Percentiles rank a stretch among this genome's conserved stretches.
phyloP scores from a whole-genome alignment of 2,888 invertebrate genomes.

The Dynastes maya region DNA sequence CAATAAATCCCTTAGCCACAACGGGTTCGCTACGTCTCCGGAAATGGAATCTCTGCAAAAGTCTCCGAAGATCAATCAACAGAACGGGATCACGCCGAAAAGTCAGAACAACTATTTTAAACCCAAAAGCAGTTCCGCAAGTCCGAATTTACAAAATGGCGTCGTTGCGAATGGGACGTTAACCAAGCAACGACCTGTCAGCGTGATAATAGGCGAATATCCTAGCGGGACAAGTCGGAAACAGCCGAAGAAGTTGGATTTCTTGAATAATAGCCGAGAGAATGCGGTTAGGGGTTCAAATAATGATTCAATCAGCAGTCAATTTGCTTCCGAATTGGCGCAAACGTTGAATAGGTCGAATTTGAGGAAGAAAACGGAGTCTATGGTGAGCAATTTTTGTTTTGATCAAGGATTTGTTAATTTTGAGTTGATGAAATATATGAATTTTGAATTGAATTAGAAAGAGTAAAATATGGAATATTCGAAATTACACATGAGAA shows the following conservation, averaged over 20 bases:
- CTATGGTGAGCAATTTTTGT: conserved; percentile 71
- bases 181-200: conserved; percentile 77
- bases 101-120: conserved; percentile 82
- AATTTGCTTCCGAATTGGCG: conserved; percentile 82
- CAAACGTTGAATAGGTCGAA: conserved; percentile 85
- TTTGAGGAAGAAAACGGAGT: conserved; percentile 81
- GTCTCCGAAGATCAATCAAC: conserved; percentile 78
- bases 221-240: conserved; percentile 74
- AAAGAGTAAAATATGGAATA: too few species aligned
- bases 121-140: conserved; percentile 65
- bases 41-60: conserved; percentile 86
- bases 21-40: conserved; percentile 40
- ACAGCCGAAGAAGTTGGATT: conserved; percentile 82
- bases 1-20: conserved; percentile 54
- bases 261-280: conserved; percentile 72
- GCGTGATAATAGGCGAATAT: conserved; percentile 82
- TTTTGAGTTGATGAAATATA: too few species aligned
- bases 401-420: neutral
- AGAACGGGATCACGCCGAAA: conserved; percentile 75
- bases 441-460: too few species aligned
- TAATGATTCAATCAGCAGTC: conserved; percentile 74
- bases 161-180: conserved; percentile 70
- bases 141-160: conserved; percentile 56
- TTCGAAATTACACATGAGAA: too few species aligned
- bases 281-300: conserved; percentile 60